Evolutionary conservation across 2,113 vertebrate genomes (phyloP).

Genomic region (Xiphophorus couchianus): DNA sequence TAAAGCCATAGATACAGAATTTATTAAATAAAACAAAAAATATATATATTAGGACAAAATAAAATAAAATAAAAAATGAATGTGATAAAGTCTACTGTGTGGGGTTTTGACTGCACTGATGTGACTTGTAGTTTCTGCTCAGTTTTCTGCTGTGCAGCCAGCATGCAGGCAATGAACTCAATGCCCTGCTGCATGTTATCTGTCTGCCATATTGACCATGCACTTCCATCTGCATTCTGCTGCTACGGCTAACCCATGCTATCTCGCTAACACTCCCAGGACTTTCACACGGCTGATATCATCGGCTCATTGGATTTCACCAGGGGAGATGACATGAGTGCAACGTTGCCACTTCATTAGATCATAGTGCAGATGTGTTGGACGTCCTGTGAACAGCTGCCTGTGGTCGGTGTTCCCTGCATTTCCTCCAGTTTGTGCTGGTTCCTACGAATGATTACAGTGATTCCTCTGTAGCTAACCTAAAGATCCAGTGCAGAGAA

Average conservation of each 20-base stretch:
- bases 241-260: not conserved
- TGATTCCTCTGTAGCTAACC: not conserved
- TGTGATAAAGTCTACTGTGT: not conserved
- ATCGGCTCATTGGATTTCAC: slow-evolving; percentile 3
- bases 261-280: not conserved
- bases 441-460: not conserved
- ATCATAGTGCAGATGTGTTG: slow-evolving; percentile 21
- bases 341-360: slow-evolving; percentile 24
- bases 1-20: too few species aligned
- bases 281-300: slow-evolving; percentile 13
- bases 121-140: not conserved
- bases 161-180: not conserved
- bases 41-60: too few species aligned
- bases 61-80: too few species aligned
- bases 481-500: not conserved
- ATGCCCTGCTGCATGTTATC: slow-evolving; percentile 29
- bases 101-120: not conserved
- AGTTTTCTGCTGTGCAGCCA: not conserved
- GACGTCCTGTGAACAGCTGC: not conserved
- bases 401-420: slow-evolving; percentile 8
- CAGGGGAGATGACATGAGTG: slow-evolving; percentile 11
- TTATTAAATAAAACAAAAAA: too few species aligned
- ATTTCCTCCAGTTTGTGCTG: not conserved
- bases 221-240: slow-evolving; percentile 28
- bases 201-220: slow-evolving; percentile 17